Conservation (phyloP, 2,113 vertebrate genomes). For the Paracanthobrama guichenoti region DNA sequence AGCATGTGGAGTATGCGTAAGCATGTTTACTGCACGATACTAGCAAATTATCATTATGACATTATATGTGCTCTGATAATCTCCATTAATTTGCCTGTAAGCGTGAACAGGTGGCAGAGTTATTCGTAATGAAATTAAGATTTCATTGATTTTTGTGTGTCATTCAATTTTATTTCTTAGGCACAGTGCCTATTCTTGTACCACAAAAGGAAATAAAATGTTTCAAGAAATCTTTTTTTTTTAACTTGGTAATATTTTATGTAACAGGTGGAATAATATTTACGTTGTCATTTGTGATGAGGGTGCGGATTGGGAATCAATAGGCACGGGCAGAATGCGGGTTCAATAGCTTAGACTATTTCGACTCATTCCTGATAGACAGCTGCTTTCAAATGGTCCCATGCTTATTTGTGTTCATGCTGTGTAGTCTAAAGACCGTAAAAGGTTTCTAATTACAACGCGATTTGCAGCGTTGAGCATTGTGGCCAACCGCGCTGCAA, state of each 20-base stretch:
- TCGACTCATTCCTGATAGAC: no score
- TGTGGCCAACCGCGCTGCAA: no score
- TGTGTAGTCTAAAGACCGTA: no score
- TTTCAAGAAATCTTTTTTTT: not conserved
- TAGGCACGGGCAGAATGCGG: no score
- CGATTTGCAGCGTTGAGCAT: no score
- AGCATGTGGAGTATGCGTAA: not conserved
- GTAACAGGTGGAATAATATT: no score
- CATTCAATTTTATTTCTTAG: not conserved
- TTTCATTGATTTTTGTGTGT: not conserved
- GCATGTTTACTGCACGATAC: not conserved
- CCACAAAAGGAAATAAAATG: not conserved
- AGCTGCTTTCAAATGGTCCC: no score
- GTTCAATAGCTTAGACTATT: no score
- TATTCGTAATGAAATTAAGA: not conserved
- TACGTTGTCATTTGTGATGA: no score
- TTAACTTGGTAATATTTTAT: not conserved
- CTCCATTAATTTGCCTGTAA: not conserved
- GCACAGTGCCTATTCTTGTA: not conserved
- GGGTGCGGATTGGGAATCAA: no score
- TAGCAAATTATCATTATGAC: constrained; percentile 4
- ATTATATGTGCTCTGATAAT: not conserved
- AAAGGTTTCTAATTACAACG: no score
- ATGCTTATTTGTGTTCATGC: no score
- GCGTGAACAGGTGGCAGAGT: not conserved